These are phyloP conservation scores for Xyrichtys novacula DNA, from an alignment of 2,797 vertebrate genomes.

Conservation along the genomic window DNA sequence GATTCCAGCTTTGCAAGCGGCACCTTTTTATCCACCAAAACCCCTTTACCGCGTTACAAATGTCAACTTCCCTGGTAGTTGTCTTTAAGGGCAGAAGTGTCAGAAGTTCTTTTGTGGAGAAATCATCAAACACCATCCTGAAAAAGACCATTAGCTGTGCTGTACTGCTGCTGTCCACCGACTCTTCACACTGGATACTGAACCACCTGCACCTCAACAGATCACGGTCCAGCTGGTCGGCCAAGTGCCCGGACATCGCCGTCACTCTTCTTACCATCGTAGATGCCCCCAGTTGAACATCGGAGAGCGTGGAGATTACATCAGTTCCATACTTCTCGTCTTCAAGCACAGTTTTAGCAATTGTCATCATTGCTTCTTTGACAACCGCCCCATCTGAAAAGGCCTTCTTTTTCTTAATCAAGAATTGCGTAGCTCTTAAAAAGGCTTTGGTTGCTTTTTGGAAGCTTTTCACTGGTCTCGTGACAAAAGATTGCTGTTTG, in stretches of 20 bases:
- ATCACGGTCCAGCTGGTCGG: slow-evolving; percentile 35
- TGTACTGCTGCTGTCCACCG: slow-evolving; percentile 38
- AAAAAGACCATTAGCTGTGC: slow-evolving; percentile 33
- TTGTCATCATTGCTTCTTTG: no score
- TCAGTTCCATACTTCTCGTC: no score
- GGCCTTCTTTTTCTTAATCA: no score
- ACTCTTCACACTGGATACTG: slow-evolving; percentile 49
- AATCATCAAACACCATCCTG: slow-evolving; percentile 43
- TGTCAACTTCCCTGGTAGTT: slow-evolving; percentile 46
- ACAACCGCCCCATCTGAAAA: no score
- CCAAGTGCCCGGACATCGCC: slow-evolving; percentile 28
- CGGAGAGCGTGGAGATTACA: no score
- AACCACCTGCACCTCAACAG: slow-evolving; percentile 44
- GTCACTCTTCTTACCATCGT: slow-evolving; percentile 41
- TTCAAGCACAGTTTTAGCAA: no score
- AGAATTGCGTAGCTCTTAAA: no score
- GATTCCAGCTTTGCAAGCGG: slow-evolving; percentile 20
- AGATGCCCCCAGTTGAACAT: slow-evolving; percentile 30
- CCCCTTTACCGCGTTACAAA: slow-evolving; percentile 25
- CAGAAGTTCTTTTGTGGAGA: slow-evolving; percentile 42
- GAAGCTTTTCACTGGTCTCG: no score
- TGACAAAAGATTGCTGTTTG: no score
- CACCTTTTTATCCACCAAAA: slow-evolving; percentile 23
- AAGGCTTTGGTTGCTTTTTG: no score
- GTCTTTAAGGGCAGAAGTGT: slow-evolving; percentile 41